phyloP scores from a whole-genome alignment of 2,888 invertebrate genomes.

The Mesodorylaimus sp. region DNA sequence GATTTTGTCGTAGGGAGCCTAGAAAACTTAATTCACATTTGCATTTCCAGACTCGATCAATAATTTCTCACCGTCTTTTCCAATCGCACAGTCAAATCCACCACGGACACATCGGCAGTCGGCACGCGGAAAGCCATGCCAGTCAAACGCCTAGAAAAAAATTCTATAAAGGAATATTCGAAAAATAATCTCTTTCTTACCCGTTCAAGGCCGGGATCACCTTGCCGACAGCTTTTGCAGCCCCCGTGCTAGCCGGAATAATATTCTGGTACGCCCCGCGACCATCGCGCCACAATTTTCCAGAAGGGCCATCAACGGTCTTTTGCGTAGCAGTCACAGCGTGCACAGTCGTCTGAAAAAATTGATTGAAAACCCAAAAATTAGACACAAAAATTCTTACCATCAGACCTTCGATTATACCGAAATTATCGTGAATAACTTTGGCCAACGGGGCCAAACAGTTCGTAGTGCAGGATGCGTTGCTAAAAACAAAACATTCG shows the following conservation, averaged over 20 bases:
- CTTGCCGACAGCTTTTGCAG: conserved; percentile 37
- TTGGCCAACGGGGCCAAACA: conserved; percentile 36
- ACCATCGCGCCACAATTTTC: conserved; percentile 31
- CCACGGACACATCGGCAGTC: conserved; percentile 87
- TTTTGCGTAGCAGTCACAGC: conserved; percentile 36
- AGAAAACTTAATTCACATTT: not conserved
- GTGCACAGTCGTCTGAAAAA: conserved; percentile 31
- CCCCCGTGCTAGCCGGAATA: conserved; percentile 36
- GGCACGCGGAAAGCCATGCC: conserved; percentile 99
- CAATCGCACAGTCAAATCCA: conserved; percentile 58
- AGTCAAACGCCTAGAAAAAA: conserved; percentile 54
- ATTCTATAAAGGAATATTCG: too few relatives aligned
- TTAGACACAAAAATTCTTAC: conserved; percentile 1
- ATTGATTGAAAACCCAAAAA: not conserved
- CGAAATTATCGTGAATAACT: conserved; percentile 33
- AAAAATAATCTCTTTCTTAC: too few relatives aligned
- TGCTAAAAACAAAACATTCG: conserved; percentile 19
- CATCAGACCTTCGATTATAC: conserved; percentile 35
- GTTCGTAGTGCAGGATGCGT: conserved; percentile 37
- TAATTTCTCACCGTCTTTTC: conserved; percentile 28
- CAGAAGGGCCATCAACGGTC: conserved; percentile 32
- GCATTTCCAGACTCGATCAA: not conserved
- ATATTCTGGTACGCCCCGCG: conserved; percentile 34
- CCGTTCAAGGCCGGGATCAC: conserved; percentile 34
- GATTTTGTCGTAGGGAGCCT: conserved; percentile 66